Evolutionary conservation across 1,140 invertebrate species (phyloP), one percentile per base, ranked within the genome.

Genomic region (Stenopsyche tienmushanensis): DNA sequence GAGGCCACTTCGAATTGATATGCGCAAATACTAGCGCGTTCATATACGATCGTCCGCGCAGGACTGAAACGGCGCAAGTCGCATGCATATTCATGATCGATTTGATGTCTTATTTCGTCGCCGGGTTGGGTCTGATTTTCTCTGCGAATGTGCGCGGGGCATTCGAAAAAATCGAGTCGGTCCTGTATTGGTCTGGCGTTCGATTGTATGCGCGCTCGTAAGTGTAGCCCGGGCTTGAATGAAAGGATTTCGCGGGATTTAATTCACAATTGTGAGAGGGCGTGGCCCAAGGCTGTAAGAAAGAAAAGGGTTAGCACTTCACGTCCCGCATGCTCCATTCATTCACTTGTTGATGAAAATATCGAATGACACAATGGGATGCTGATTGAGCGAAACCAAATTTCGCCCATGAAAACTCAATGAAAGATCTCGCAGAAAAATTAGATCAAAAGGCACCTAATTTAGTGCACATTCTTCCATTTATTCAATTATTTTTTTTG

Each of bases 291-390:
- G 17, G 18, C 5, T 47, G 44, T 47, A 47, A 47, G 20, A 29
- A 47, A 60, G 57, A 60, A 60, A 60, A 60, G 57, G 57, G 57
- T 60, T 60, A 60, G 57, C 8, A 13, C 8, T 18, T 47, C 44
- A 15, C 8, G 17, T 18, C 44, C 18, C 44, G 44, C 44, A 47
- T 41, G n/a, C 26, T 23, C 44, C 57, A 60, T 60, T 60, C 57
- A 60, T 60, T 60, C 57, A 60, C 57, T 60, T 60, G 57, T 60
- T 60, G 57, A 60, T 60, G 57, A 26, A 26, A 60, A 60, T 60
- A 45, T 60, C n/a, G 15, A 41, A 26, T 26, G 29, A 34, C 29
- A 13, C 29, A 34, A 34, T 34, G 29, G n/a, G n/a, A n/a, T n/a
- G n/a, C n/a, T n/a, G n/a, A n/a, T n/a, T n/a, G n/a, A n/a, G n/a